Conservation (phyloP, 1,140 invertebrate species). For the Leptopilina clavipes region DNA sequence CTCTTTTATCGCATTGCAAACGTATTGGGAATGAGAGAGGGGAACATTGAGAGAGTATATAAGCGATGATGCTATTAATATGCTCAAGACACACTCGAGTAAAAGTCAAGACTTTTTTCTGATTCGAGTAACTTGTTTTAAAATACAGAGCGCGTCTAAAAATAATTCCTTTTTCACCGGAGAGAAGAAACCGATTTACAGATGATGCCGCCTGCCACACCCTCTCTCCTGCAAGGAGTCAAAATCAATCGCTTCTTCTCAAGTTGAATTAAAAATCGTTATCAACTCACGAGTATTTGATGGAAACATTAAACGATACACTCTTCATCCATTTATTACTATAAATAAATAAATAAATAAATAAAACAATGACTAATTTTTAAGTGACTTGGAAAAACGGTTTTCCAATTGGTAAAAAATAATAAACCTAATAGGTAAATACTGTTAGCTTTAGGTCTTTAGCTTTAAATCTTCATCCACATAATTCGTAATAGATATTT, state of each 20-base stretch:
- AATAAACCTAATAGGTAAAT: too few species aligned
- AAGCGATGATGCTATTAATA: conserved; percentile 35
- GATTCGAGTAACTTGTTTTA: conserved; percentile 15
- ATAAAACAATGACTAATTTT: too few species aligned
- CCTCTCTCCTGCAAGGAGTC: neutral
- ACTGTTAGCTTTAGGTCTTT: too few species aligned
- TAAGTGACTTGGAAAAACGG: too few species aligned
- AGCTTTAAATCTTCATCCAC: too few species aligned
- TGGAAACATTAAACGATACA: too few species aligned
- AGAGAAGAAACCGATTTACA: neutral
- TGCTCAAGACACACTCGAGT: conserved; percentile 2
- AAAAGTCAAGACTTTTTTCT: conserved; percentile 16
- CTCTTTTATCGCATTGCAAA: conserved; percentile 22
- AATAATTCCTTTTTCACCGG: neutral
- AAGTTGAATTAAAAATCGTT: neutral
- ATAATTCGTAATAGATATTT: too few species aligned
- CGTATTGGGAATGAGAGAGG: neutral
- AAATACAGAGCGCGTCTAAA: neutral
- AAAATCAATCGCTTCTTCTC: neutral
- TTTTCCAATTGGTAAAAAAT: too few species aligned
- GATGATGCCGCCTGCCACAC: conserved; percentile 22
- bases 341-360: too few species aligned
- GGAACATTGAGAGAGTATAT: neutral
- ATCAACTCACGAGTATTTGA: neutral
- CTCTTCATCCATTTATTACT: too few species aligned